phyloP scores from a whole-genome alignment of 2,113 vertebrate species.

The Electrona antarctica region DNA sequence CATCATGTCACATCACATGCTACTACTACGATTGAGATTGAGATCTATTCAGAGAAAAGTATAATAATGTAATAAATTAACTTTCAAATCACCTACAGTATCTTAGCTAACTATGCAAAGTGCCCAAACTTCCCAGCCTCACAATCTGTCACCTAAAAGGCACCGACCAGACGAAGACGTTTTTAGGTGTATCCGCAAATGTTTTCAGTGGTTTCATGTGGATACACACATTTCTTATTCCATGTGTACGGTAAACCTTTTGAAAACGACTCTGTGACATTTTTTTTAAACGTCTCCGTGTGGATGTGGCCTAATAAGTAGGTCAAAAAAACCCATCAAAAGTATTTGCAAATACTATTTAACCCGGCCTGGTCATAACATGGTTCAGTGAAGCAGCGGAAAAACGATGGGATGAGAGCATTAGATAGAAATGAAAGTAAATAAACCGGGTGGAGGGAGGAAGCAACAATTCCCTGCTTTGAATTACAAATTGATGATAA shows the following conservation, averaged over 20 bases:
- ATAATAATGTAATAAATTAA: neutral
- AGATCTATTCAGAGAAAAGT: conserved; percentile 8
- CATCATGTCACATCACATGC: too few species aligned
- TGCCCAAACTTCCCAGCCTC: conserved; percentile 3
- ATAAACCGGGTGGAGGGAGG: conserved; percentile 15
- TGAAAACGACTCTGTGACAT: too few species aligned
- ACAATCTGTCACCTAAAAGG: neutral
- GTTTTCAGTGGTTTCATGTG: too few species aligned
- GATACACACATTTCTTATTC: too few species aligned
- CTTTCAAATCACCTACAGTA: neutral
- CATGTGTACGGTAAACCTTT: too few species aligned
- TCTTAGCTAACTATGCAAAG: neutral
- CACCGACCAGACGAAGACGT: too few species aligned
- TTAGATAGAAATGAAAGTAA: conserved; percentile 1
- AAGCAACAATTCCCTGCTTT: conserved; percentile 15
- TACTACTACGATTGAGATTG: neutral
- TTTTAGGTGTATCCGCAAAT: too few species aligned
- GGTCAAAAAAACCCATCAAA: conserved; percentile 32
- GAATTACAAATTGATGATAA: conserved; percentile 46
- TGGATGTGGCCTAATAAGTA: neutral
- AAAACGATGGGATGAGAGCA: conserved; percentile 32
- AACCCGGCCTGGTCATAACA: conserved; percentile 3
- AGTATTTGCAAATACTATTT: conserved; percentile 25
- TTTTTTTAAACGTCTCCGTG: too few species aligned
- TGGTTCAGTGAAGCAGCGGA: conserved; percentile 26